Evolutionary conservation across 2,113 vertebrate species (phyloP), one percentile per base, ranked within the genome.

Genomic region (Aix galericulata): DNA sequence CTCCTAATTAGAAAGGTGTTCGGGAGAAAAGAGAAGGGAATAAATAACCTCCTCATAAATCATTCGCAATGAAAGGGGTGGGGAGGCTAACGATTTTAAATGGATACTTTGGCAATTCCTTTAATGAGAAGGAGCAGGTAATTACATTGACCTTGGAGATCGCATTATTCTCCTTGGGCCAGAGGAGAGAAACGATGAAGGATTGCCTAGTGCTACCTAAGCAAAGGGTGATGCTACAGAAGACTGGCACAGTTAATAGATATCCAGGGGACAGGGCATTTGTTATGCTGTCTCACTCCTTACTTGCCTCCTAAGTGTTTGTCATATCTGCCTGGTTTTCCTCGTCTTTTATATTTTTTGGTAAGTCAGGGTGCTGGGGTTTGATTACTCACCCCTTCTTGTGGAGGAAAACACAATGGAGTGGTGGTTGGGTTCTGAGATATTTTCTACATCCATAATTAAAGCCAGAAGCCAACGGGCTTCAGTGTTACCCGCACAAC

Each of bases 61-160:
- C 69, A 90, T 76, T 81, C 56, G 26, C 76, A 90, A 84, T 67
- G 52, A 59, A 88, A 88, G 56, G 53, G 53, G 77, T 2, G 10
- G 82, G 16, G 29, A 91, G 73, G 29, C 8, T 60, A 91, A 86
- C 8, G 11, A 60, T 60, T 95, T 93, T 53, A 69, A 79, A 89
- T 87, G 13, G 84, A 66, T 85, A 89, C 14, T 91, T 87, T 82
- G 42, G 74, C 86, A 78, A 81, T 75, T 84, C 13, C 36, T 88
- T 86, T 96, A 95, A 95, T 86, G 82, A 93, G 52, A 93, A 94
- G 66, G 13, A 86, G 31, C 29, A 88, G 60, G 48, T 94, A 96
- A 96, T 94, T 92, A 78, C 0, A 0, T 22, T 79, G 88, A 95
- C 94, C 76, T 93, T 93, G 90, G 79, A 84, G 38, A 86, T 36